Base-by-base conservation (phyloP, 2,888 invertebrate genomes). In the Epiblema foenella region DNA sequence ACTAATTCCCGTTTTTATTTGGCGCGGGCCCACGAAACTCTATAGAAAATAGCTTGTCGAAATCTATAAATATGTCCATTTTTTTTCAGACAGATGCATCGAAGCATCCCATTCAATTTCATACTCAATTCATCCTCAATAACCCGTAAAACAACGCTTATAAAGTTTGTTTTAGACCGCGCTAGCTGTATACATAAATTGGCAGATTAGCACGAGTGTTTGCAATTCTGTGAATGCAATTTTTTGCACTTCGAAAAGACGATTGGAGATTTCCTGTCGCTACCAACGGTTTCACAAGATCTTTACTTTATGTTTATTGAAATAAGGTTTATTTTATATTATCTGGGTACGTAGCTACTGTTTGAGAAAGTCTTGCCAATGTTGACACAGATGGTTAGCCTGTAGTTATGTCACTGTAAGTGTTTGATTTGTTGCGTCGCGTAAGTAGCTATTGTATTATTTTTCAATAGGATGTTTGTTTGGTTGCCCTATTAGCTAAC, bases 341-440 rank as follows among this genome's bases (percentile, higher is more conserved):
- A 12, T 8, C 10, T 20, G 8, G 5, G 7, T 11, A 29, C 18
- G 39, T 29, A 52, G 65, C 64, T 71, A 60, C 58, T 58, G 73
- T 69, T 65, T 73, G 57, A 54, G 69, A 70, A 67, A 74, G 74
- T 69, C 65, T 68, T 63, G 58, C 63, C 65, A 75, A 76, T 83
- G 74, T 84, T 84, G 79, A 77, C 76, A 77, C 82, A 82, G 82
- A 79, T 83, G 81, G 77, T 73, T 68, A 79, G 81, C 75, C 75
- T 77, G 77, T 77, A 78, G 74, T 70, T 75, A 72, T 78, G 80
- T 78, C 79, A 81, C 76, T 77, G 77, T 77, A 77, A 73, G 76
- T 75, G 58, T 60, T 51, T 68, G 60, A 57, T 46, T 60, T 68
- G 64, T 63, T 52, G 37, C 68, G 52, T 60, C n/a, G 24, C 10